phyloP scores from a whole-genome alignment of 2,113 vertebrate genomes.

The Pseudolaguvia tuberculata region DNA sequence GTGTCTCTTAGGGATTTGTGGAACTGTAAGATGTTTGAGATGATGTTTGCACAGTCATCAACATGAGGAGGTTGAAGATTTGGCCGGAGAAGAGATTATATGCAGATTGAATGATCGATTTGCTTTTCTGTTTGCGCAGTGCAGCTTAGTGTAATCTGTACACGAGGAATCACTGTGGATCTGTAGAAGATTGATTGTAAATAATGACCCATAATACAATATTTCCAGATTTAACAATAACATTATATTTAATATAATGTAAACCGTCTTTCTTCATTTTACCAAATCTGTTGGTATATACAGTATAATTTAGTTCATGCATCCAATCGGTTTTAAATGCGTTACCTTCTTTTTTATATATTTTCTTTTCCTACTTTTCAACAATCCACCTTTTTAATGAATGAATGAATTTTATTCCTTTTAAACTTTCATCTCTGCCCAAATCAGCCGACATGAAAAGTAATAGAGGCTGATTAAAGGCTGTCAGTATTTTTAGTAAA shows the following conservation, averaged over 20 bases:
- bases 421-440: background rate
- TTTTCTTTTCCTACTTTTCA: background rate
- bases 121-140: constrained; percentile 6
- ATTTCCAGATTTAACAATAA: background rate
- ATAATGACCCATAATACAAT: too few species aligned
- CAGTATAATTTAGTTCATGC: too few species aligned
- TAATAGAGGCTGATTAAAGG: background rate
- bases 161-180: background rate
- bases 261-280: background rate
- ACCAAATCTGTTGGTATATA: background rate
- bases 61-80: background rate
- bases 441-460: background rate
- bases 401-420: background rate
- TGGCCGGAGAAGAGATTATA: background rate
- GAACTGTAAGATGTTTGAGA: background rate
- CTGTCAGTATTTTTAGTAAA: background rate
- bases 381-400: background rate
- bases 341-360: too few species aligned
- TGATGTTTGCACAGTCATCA: constrained; percentile 23
- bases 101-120: constrained; percentile 12
- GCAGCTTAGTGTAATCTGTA: background rate
- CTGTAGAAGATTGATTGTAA: background rate
- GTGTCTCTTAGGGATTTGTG: constrained; percentile 11
- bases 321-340: too few species aligned
- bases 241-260: background rate